phyloP scores from a whole-genome alignment of 2,797 vertebrate species.

The Hoplostethus mediterraneus region DNA sequence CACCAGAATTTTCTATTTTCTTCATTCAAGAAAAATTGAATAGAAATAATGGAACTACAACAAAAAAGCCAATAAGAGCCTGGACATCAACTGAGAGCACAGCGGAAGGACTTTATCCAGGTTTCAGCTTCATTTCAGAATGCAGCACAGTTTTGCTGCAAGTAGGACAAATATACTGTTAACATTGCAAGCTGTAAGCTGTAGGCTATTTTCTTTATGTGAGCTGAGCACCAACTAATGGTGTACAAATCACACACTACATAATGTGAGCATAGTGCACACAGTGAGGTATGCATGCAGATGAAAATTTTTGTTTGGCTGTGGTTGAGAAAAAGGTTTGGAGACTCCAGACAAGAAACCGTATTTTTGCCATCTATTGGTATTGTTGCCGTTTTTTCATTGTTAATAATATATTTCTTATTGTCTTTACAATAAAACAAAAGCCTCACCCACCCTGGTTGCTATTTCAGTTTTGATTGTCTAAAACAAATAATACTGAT shows the following conservation, averaged over 20 bases:
- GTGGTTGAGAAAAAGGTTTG: background rate
- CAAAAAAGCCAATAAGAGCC: too few relatives aligned
- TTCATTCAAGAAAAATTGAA: background rate
- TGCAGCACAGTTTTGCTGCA: background rate
- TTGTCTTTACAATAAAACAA: too few relatives aligned
- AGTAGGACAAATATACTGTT: background rate
- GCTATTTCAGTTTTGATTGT: constrained; percentile 6
- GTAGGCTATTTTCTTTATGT: background rate
- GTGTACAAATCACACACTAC: background rate
- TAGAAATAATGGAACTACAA: too few relatives aligned
- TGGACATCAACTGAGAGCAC: too few relatives aligned
- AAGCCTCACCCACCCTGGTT: too few relatives aligned
- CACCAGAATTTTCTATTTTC: background rate
- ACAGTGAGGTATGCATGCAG: background rate
- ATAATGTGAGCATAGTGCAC: background rate
- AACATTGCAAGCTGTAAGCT: background rate
- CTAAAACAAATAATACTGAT: constrained; percentile 43
- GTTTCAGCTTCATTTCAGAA: background rate
- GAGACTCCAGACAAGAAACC: background rate
- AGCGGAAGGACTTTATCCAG: background rate
- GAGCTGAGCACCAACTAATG: background rate
- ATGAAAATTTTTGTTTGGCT: background rate
- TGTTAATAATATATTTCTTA: background rate
- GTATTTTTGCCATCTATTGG: background rate
- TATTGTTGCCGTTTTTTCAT: background rate